Evolutionary conservation across 2,797 vertebrate genomes (phyloP).

Genomic region (Crotalus adamanteus): DNA sequence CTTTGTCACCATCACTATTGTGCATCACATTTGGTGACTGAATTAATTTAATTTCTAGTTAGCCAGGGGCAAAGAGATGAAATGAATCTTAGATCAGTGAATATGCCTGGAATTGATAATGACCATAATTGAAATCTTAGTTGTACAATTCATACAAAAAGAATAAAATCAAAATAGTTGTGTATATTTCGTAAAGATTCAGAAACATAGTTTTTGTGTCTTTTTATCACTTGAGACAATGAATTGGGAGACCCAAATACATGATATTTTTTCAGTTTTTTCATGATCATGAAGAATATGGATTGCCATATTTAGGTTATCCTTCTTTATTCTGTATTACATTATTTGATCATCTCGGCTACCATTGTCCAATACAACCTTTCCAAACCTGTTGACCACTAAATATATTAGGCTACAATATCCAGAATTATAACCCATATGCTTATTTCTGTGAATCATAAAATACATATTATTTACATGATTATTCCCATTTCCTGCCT

Average conservation of each 20-base stretch:
- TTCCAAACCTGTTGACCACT: background rate
- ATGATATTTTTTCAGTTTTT: background rate
- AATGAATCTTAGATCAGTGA: background rate
- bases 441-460: background rate
- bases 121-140: background rate
- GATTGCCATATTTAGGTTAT: background rate
- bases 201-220: background rate
- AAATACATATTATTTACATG: background rate
- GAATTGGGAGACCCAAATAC: background rate
- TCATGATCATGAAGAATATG: background rate
- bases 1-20: background rate
- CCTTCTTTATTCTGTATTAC: background rate
- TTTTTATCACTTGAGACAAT: conserved; percentile 2
- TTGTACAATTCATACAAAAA: background rate
- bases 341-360: background rate
- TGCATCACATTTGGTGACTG: background rate
- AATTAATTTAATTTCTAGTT: background rate
- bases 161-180: background rate
- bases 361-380: background rate
- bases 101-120: background rate
- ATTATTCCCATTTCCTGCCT: conserved; percentile 2
- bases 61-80: background rate
- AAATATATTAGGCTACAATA: background rate
- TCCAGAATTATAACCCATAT: background rate
- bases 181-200: background rate